Conservation (phyloP, 2,888 invertebrate genomes). For the Pristionchus fissidentatus region DNA sequence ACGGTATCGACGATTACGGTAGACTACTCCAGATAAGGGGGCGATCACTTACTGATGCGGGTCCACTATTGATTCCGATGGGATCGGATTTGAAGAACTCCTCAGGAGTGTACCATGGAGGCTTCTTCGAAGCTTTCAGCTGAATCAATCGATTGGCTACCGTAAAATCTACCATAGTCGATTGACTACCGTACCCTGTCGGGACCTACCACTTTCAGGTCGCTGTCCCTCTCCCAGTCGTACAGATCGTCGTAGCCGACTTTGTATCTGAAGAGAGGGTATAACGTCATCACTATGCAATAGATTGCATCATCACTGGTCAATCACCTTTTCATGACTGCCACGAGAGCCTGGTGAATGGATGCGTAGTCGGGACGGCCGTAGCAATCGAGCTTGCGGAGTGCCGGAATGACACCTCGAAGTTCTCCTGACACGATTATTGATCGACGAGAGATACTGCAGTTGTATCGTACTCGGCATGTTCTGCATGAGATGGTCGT, state of each 20-base stretch:
- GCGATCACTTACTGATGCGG: background rate
- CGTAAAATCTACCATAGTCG: background rate
- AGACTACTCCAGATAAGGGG: background rate
- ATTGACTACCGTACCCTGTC: background rate
- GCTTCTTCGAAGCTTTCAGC: background rate
- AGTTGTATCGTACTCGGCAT: slow-evolving; percentile 56
- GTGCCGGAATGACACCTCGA: background rate
- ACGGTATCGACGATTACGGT: no score
- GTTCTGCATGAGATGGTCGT: slow-evolving; percentile 57
- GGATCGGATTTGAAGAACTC: slow-evolving; percentile 46
- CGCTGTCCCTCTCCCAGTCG: slow-evolving; percentile 42
- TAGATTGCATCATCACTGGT: background rate
- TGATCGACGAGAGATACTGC: background rate
- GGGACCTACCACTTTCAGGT: slow-evolving; percentile 13
- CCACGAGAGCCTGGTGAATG: background rate
- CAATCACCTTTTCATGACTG: slow-evolving; percentile 37
- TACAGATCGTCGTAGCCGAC: slow-evolving; percentile 28
- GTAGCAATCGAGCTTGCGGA: slow-evolving; percentile 36
- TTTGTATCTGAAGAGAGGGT: background rate
- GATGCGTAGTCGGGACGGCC: slow-evolving; percentile 21
- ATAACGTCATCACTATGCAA: background rate
- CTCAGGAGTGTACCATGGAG: slow-evolving; percentile 1
- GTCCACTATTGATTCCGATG: slow-evolving; percentile 11
- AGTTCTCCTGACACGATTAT: slow-evolving; percentile 35
- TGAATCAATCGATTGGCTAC: background rate